These are phyloP conservation scores for Pelecanus crispus DNA, from an alignment of 2,113 vertebrate genomes.

Conservation along the genomic window DNA sequence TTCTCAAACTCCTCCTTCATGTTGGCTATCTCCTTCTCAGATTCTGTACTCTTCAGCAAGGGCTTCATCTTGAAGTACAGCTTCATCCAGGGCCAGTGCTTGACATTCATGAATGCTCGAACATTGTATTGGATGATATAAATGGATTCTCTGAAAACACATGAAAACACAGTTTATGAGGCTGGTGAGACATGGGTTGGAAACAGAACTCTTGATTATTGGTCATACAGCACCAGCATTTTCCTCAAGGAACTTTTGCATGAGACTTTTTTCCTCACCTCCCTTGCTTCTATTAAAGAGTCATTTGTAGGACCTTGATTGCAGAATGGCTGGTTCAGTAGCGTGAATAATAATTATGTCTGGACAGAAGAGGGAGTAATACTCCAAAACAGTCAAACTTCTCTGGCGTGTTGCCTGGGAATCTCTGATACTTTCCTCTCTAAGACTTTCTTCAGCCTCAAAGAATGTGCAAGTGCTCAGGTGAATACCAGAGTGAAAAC, in stretches of 20 bases:
- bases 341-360: not conserved
- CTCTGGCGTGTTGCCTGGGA: not conserved
- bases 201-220: not conserved
- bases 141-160: conserved; percentile 77
- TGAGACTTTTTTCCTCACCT: not conserved
- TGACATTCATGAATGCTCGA: conserved; percentile 42
- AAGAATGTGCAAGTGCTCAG: not conserved
- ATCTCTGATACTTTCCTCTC: not conserved
- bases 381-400: not conserved
- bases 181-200: not conserved
- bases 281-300: not conserved
- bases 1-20: conserved; percentile 81
- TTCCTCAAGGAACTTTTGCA: not conserved
- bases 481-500: not conserved
- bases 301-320: not conserved
- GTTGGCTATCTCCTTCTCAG: conserved; percentile 68
- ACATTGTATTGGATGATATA: conserved; percentile 88
- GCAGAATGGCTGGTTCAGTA: not conserved
- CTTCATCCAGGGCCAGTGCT: conserved; percentile 80
- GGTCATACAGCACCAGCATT: not conserved
- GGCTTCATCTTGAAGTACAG: conserved; percentile 76
- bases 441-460: not conserved
- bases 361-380: not conserved
- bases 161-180: not conserved
- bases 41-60: conserved; percentile 83